Percentiles rank a stretch among this genome's conserved stretches.
Evolutionary conservation across 2,888 invertebrate genomes (phyloP).

Genomic region (Cyaniris semiargus): DNA sequence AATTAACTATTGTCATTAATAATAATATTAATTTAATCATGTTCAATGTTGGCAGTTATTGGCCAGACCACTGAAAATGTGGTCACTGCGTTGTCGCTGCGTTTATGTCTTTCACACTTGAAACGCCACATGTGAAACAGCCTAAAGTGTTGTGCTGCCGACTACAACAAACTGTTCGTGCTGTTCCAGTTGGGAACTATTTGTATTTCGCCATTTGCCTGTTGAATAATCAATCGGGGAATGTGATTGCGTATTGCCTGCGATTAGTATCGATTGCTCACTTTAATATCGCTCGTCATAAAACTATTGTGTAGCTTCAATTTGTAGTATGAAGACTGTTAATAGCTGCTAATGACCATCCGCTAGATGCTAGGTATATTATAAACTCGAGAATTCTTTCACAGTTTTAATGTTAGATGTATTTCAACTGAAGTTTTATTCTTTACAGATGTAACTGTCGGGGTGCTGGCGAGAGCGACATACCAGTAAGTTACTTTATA

Average conservation of each 20-base stretch:
- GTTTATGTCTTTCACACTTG: neutral
- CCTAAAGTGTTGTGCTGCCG: neutral
- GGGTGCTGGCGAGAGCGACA: neutral
- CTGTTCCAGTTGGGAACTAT: neutral
- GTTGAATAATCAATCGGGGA: neutral
- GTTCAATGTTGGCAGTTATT: too few species aligned
- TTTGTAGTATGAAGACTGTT: too few species aligned
- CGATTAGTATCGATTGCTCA: constrained; percentile 4
- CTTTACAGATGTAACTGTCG: neutral
- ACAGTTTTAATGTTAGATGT: neutral
- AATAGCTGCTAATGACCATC: too few species aligned
- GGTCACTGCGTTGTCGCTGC: neutral
- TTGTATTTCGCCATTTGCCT: neutral
- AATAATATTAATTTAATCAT: too few species aligned
- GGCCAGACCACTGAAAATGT: too few species aligned
- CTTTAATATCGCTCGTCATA: neutral
- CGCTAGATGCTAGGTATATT: neutral
- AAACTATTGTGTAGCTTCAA: too few species aligned
- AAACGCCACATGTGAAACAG: neutral
- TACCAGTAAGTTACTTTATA: neutral
- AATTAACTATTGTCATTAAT: too few species aligned
- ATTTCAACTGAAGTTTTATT: neutral
- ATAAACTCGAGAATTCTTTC: neutral
- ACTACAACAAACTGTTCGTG: constrained; percentile 5
- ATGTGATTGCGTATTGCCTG: neutral